Percentiles rank a stretch among this genome's conserved stretches.
phyloP scores from a whole-genome alignment of 2,888 invertebrate species.

The Synanthedon vespiformis region DNA sequence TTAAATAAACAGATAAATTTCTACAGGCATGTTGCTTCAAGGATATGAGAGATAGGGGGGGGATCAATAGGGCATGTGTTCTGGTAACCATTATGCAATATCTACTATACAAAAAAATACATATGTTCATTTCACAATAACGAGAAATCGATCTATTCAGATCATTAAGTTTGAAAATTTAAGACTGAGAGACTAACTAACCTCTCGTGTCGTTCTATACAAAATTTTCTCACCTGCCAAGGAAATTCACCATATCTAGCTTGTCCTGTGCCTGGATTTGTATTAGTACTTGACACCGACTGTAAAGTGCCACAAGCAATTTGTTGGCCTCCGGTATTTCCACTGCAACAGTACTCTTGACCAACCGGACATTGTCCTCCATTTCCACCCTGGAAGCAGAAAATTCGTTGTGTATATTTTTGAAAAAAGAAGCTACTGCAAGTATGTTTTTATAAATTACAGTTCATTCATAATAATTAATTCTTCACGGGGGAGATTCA shows the following conservation, averaged over 20 bases:
- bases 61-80: no score
- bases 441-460: slow-evolving; percentile 1
- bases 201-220: no score
- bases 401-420: not conserved
- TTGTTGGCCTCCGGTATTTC: slow-evolving; percentile 13
- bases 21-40: no score
- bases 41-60: no score
- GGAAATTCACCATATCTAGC: slow-evolving; percentile 78
- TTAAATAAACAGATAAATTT: no score
- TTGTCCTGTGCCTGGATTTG: slow-evolving; percentile 59
- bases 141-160: no score
- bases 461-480: not conserved
- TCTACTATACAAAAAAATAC: no score
- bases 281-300: slow-evolving; percentile 33
- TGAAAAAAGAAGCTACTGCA: not conserved
- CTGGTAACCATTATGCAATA: no score
- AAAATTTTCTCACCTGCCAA: slow-evolving; percentile 71
- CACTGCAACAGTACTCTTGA: slow-evolving; percentile 53
- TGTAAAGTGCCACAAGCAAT: slow-evolving; percentile 59
- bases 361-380: slow-evolving; percentile 41
- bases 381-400: slow-evolving; percentile 8
- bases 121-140: no score
- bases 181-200: no score
- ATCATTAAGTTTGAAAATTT: not conserved
- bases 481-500: not conserved